Conservation (phyloP, 2,797 vertebrate species). For the Podarcis siculus region DNA sequence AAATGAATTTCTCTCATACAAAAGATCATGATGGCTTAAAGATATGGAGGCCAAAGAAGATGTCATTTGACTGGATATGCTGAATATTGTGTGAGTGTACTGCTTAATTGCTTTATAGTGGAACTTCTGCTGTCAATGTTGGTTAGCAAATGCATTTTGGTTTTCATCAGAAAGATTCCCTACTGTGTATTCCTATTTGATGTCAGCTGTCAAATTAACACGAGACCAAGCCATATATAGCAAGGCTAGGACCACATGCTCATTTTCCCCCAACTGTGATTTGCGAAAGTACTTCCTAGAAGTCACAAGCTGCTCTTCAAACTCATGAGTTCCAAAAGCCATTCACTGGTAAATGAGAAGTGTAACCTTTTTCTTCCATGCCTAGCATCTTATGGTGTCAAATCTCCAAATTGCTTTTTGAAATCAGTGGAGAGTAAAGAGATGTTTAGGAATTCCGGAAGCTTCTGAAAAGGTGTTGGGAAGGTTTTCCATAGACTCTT, state of each 20-base stretch:
- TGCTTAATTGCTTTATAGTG: neutral
- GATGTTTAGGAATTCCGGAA: neutral
- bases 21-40: slow-evolving; percentile 31
- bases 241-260: neutral
- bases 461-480: neutral
- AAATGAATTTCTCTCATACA: slow-evolving; percentile 63
- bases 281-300: neutral
- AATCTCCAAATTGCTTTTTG: neutral
- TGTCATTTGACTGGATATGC: slow-evolving; percentile 9
- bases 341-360: no score
- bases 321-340: neutral
- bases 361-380: neutral
- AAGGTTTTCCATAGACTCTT: neutral
- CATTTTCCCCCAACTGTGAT: neutral
- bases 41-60: slow-evolving; percentile 1
- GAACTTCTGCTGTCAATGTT: neutral
- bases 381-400: neutral
- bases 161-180: neutral
- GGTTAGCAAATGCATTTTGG: neutral
- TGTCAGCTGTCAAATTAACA: neutral
- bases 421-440: neutral
- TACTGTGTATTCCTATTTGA: neutral
- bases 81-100: slow-evolving; percentile 68
- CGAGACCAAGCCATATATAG: neutral
- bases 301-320: neutral